A percentile compares a stretch with the other conserved stretches of the same genome.
phyloP scores from a whole-genome alignment of 2,797 vertebrate genomes.

The Lagocephalus sceleratus region DNA sequence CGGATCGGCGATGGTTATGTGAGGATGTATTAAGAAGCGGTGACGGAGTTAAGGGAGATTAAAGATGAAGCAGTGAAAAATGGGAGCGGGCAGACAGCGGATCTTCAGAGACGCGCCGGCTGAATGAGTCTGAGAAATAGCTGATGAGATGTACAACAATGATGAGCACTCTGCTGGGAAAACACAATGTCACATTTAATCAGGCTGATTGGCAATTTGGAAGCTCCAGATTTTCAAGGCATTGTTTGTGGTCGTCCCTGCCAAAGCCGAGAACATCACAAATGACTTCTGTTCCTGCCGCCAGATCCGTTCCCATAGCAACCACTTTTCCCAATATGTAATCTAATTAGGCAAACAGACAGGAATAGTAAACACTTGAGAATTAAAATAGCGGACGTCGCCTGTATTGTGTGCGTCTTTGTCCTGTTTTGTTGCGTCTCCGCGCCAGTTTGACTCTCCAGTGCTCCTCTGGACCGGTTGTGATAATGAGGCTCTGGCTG shows the following conservation, averaged over 20 bases:
- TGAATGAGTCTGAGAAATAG: conserved; percentile 52
- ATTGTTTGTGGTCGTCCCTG: conserved; percentile 49
- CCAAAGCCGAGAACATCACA: conserved; percentile 47
- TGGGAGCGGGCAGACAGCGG: conserved; percentile 46
- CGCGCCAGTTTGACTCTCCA: conserved; percentile 46
- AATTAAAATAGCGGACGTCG: conserved; percentile 27
- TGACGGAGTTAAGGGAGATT: conserved; percentile 50
- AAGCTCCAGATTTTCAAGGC: conserved; percentile 57
- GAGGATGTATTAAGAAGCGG: conserved; percentile 49
- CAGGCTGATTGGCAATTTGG: conserved; percentile 69
- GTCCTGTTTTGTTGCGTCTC: conserved; percentile 21
- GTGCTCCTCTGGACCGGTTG: conserved; percentile 48
- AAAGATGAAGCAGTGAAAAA: conserved; percentile 54
- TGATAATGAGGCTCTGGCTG: conserved; percentile 48
- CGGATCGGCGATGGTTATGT: conserved; percentile 53
- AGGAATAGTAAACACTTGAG: conserved; percentile 45
- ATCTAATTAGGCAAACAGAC: conserved; percentile 42
- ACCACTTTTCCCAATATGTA: conserved; percentile 39
- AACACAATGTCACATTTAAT: conserved; percentile 66
- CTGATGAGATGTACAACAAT: conserved; percentile 55
- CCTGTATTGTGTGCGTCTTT: conserved; percentile 22
- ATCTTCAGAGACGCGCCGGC: conserved; percentile 48
- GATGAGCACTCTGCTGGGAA: conserved; percentile 53
- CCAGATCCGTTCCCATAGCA: conserved; percentile 55
- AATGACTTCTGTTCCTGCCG: conserved; percentile 43